phyloP scores from a whole-genome alignment of 2,888 invertebrate genomes.

The Drosophila putrida region DNA sequence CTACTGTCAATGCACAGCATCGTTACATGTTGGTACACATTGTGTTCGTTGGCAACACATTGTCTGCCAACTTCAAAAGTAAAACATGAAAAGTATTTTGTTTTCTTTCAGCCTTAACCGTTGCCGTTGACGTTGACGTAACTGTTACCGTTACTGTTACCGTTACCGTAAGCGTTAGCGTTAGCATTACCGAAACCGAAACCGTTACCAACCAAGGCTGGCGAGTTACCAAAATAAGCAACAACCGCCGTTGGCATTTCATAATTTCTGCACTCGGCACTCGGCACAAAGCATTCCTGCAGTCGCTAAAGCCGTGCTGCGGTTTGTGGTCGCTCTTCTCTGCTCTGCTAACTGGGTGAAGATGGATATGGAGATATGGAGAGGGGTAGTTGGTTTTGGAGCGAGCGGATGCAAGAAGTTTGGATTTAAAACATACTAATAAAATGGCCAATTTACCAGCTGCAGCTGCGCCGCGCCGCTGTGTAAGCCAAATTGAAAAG shows the following conservation, averaged over 20 bases:
- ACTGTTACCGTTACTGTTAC: constrained; percentile 2
- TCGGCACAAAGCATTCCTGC: constrained; percentile 45
- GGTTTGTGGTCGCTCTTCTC: constrained; percentile 37
- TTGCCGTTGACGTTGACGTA: constrained; percentile 16
- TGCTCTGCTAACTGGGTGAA: neutral
- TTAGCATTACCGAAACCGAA: constrained; percentile 26
- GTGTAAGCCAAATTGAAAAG: constrained; percentile 59
- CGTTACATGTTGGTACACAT: constrained; percentile 17
- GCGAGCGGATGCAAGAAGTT: constrained; percentile 16
- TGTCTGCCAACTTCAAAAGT: constrained; percentile 51
- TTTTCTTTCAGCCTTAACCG: constrained; percentile 31
- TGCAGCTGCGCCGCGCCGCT: constrained; percentile 64
- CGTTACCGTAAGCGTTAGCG: constrained; percentile 13
- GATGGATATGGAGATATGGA: neutral
- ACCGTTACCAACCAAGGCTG: constrained; percentile 15
- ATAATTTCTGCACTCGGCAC: constrained; percentile 68
- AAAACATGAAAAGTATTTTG: constrained; percentile 45
- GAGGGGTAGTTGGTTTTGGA: neutral
- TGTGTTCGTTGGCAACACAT: constrained; percentile 36
- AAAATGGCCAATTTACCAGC: constrained; percentile 70
- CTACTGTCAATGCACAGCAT: neutral
- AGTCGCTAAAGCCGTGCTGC: constrained; percentile 30
- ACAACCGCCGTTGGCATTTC: constrained; percentile 62
- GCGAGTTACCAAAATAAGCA: constrained; percentile 60
- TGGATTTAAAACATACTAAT: constrained; percentile 53